phyloP scores from a whole-genome alignment of 1,140 invertebrate genomes.

The Andricus grossulariae region DNA sequence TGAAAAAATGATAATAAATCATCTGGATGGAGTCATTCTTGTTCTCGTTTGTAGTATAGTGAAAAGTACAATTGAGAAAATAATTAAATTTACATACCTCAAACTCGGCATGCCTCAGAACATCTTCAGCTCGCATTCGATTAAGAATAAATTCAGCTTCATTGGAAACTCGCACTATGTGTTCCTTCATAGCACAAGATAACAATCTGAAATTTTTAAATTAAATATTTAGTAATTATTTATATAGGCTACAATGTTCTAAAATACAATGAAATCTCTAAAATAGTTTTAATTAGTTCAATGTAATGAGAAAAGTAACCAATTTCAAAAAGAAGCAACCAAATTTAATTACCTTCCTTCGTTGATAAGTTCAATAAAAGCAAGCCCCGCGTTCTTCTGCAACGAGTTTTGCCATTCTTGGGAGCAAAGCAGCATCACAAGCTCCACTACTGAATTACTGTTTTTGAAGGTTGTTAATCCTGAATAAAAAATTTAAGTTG shows the following conservation, averaged over 20 bases:
- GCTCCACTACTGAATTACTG: slow-evolving; percentile 96
- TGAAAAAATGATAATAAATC: too few species aligned
- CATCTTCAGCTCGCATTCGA: slow-evolving; percentile 98
- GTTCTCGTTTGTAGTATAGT: too few species aligned
- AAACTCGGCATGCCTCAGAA: slow-evolving; percentile 98
- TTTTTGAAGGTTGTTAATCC: slow-evolving; percentile 97
- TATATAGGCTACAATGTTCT: slow-evolving; percentile 43
- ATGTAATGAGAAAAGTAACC: slow-evolving; percentile 1
- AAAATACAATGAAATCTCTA: background rate
- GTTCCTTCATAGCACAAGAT: slow-evolving; percentile 99
- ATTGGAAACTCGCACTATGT: slow-evolving; percentile 99
- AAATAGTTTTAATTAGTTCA: background rate
- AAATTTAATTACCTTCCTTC: slow-evolving; percentile 85
- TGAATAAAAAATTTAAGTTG: slow-evolving; percentile 67
- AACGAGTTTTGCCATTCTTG: slow-evolving; percentile 99
- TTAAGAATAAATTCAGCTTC: slow-evolving; percentile 99
- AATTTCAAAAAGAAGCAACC: background rate
- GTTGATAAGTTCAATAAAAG: slow-evolving; percentile 99
- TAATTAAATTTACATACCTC: slow-evolving; percentile 80
- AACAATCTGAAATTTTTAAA: slow-evolving; percentile 81
- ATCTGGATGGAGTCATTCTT: too few species aligned
- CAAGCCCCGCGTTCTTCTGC: slow-evolving; percentile 98
- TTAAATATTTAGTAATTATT: too few species aligned
- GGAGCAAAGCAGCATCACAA: slow-evolving; percentile 99
- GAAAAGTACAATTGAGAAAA: too few species aligned